phyloP scores from a whole-genome alignment of 2,888 invertebrate species.

The Drosophila fungiperda region DNA sequence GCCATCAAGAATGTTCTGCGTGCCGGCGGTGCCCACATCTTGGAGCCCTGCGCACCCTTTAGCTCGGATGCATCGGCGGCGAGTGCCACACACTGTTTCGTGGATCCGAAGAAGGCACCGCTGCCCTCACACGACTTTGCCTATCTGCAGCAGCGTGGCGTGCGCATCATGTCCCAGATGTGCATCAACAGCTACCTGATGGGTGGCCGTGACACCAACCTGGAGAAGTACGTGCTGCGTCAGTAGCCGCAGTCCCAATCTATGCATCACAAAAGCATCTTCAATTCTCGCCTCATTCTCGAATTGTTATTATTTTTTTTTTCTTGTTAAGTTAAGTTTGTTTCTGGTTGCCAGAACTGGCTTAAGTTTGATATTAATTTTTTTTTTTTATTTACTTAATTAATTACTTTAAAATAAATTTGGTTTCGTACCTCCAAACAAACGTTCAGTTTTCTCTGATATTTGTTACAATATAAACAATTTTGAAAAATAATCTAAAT shows the following conservation, averaged over 20 bases:
- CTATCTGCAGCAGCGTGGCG: constrained; percentile 67
- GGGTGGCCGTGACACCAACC: constrained; percentile 81
- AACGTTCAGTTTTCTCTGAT: not conserved
- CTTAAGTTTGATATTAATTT: constrained; percentile 24
- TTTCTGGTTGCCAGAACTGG: constrained; percentile 6
- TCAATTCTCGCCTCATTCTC: not conserved
- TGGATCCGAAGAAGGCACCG: constrained; percentile 81
- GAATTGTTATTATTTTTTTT: not conserved
- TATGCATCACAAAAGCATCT: not conserved
- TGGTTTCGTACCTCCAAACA: not conserved
- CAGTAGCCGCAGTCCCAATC: constrained; percentile 9
- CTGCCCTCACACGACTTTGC: constrained; percentile 71
- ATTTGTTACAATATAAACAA: not conserved
- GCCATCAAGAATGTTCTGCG: constrained; percentile 89
- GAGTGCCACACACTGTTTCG: constrained; percentile 83
- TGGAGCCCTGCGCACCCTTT: constrained; percentile 85
- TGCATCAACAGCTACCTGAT: constrained; percentile 84
- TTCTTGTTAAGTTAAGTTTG: constrained; percentile 20
- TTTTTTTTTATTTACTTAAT: constrained; percentile 9
- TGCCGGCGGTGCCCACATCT: constrained; percentile 91
- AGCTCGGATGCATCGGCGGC: constrained; percentile 46
- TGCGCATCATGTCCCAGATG: constrained; percentile 81
- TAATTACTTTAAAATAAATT: constrained; percentile 7
- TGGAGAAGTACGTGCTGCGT: constrained; percentile 68
- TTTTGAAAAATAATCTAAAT: not conserved